Conservation (phyloP, 2,888 invertebrate species). For the Eupeodes latifasciatus region DNA sequence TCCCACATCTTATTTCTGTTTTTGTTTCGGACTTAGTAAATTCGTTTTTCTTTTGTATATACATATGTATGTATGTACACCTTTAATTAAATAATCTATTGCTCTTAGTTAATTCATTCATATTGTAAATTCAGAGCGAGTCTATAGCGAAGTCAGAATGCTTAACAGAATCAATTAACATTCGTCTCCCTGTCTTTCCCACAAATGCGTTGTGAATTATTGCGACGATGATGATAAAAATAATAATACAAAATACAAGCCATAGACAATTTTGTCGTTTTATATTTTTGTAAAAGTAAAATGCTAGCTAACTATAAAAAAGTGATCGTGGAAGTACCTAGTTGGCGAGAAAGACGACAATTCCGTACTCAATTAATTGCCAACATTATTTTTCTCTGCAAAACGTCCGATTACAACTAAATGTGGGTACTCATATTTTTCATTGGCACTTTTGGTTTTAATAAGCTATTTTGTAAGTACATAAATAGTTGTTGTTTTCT, state of each 20-base stretch:
- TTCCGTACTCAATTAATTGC: neutral
- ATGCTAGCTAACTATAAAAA: neutral
- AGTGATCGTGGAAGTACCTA: neutral
- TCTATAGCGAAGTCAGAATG: neutral
- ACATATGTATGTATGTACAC: neutral
- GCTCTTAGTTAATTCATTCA: constrained; percentile 17
- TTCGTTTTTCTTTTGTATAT: neutral
- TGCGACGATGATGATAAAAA: constrained; percentile 1
- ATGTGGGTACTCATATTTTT: neutral
- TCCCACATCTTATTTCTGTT: neutral
- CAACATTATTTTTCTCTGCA: neutral
- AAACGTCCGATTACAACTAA: neutral
- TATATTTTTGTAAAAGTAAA: constrained; percentile 20
- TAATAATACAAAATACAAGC: neutral
- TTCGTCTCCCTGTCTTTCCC: constrained; percentile 16
- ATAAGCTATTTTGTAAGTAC: neutral
- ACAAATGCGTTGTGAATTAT: constrained; percentile 37
- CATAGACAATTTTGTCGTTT: constrained; percentile 14
- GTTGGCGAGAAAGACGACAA: neutral
- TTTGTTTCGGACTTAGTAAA: neutral
- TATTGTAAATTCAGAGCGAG: constrained; percentile 4
- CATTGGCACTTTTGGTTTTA: neutral
- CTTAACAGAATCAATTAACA: constrained; percentile 60
- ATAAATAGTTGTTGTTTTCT: neutral
- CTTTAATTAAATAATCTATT: neutral